A percentile compares a stretch with the other conserved stretches of the same genome.
These are phyloP conservation scores for Acanthurus lineatus DNA, from an alignment of 2,797 vertebrate species.

Conservation along the genomic window DNA sequence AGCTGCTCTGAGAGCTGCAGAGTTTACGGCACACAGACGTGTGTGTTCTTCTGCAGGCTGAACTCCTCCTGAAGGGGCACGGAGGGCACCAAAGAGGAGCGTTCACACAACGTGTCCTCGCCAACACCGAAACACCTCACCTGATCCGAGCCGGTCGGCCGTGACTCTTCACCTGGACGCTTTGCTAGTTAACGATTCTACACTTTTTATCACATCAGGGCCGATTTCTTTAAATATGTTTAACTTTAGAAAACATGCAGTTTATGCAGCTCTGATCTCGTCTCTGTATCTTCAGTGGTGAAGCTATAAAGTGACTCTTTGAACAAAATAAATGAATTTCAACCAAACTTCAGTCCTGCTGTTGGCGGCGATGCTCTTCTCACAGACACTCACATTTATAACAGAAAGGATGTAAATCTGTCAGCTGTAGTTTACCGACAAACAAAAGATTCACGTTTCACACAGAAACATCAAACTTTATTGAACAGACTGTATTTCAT, in stretches of 20 bases:
- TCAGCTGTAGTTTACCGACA: no score
- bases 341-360: no score
- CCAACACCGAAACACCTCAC: background rate
- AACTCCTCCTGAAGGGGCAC: background rate
- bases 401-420: no score
- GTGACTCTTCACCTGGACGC: background rate
- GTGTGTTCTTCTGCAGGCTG: background rate
- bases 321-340: no score
- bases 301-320: background rate
- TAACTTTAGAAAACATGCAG: background rate
- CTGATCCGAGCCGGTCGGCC: background rate
- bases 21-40: background rate
- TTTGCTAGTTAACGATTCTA: background rate
- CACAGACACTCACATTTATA: no score
- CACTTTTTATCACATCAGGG: background rate
- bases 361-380: no score
- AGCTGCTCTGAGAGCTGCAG: conserved; percentile 2
- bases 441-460: no score
- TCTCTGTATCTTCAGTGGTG: background rate
- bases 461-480: no score
- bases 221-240: background rate
- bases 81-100: no score
- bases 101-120: no score
- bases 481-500: no score
- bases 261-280: background rate